Percentiles rank a stretch among this genome's conserved stretches.
Conservation (phyloP, 2,888 invertebrate genomes). For the Drosophila mulleri region DNA sequence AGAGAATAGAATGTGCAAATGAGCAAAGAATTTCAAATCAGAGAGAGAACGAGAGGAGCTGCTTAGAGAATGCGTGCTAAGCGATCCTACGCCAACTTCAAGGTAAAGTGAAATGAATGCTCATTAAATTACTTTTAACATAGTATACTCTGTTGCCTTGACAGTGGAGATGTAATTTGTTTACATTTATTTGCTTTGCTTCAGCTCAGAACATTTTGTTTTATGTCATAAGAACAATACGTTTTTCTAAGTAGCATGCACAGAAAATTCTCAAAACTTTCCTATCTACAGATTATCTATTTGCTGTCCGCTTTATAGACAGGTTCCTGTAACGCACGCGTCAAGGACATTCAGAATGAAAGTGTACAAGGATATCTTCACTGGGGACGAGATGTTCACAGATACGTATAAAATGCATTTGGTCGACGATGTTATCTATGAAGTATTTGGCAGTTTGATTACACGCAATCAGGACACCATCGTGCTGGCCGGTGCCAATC, state of each 20-base stretch:
- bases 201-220: background rate
- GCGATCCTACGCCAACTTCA: no score
- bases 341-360: constrained; percentile 87
- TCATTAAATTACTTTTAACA: no score
- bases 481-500: constrained; percentile 94
- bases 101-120: no score
- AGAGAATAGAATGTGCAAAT: background rate
- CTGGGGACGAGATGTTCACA: constrained; percentile 99
- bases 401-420: constrained; percentile 97
- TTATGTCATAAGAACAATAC: background rate
- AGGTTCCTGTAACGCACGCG: no score
- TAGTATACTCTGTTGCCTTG: no score
- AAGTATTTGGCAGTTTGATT: constrained; percentile 95
- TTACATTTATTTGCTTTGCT: background rate
- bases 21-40: background rate
- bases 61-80: no score
- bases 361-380: constrained; percentile 97
- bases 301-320: background rate
- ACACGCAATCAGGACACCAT: constrained; percentile 90
- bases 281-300: background rate
- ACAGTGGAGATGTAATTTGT: no score
- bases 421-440: constrained; percentile 96
- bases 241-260: background rate
- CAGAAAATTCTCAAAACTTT: background rate
- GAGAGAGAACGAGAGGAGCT: background rate